These are phyloP conservation scores for Conomelus anceps DNA, from an alignment of 2,888 invertebrate genomes.

Conservation along the genomic window DNA sequence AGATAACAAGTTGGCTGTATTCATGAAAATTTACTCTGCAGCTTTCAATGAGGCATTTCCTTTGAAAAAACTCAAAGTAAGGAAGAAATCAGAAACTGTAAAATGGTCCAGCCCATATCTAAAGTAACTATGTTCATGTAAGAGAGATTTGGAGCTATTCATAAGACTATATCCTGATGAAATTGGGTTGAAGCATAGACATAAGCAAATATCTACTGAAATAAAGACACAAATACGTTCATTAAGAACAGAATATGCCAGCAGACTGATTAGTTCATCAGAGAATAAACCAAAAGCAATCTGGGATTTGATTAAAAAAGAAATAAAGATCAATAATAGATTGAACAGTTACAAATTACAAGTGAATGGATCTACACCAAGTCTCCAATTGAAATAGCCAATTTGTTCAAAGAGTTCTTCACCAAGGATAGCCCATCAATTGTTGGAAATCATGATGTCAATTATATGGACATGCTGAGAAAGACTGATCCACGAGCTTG, in stretches of 20 bases:
- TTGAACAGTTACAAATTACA: not conserved
- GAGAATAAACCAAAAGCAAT: not conserved
- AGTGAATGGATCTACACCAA: not conserved
- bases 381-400: not conserved
- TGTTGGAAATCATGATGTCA: not conserved
- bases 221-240: not conserved
- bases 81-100: no score
- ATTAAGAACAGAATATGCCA: no score
- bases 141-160: not conserved
- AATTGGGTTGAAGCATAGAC: not conserved
- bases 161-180: not conserved
- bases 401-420: not conserved
- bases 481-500: not conserved
- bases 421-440: not conserved
- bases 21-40: no score
- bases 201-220: not conserved
- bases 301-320: not conserved
- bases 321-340: not conserved
- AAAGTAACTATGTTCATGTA: not conserved
- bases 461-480: not conserved
- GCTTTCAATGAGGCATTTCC: no score
- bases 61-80: no score
- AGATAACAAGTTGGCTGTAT: no score
- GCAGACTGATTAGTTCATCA: not conserved
- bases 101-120: no score